Base-by-base conservation (phyloP, 2,797 vertebrate species). In the Sebastes diaconus region DNA sequence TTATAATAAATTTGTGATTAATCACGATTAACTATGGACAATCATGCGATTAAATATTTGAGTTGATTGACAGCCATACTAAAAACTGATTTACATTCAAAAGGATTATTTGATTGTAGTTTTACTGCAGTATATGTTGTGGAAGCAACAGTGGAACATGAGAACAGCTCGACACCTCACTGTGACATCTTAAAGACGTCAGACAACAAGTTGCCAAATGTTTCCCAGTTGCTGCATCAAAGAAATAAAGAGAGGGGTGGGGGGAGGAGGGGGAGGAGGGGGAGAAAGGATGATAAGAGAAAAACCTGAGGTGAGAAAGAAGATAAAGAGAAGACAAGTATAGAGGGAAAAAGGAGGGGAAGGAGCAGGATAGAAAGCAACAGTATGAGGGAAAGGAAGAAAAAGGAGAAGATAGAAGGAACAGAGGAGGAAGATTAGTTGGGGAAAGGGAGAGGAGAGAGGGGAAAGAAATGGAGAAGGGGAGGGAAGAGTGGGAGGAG, bases 121-220 rank as follows among this genome's bases (percentile, higher is more conserved):
- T 57, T 68, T 20, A 72, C 61, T 20, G 61, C 75, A 32, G 67
- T 5, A 0, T 4, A 0, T 1, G 52, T 4, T 11, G 65, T 63
- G 24, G 36, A 27, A 68, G 54, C 72, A 75, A 52, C 58, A 72
- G 65, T 1, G 52, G 32, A 50, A 67, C 58, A 12, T 7, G 66
- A 70, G 57, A 34, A 72, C 66, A 12, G 66, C 8, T 34, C 39
- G 34, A 90, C 90, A 74, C 80, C 90, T 65, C 0, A 3, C 65
- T 67, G 87, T 14, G 69, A 87, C 34, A 12, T 71, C 57, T 60
- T 10, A 39, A 27, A 75, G 25, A 39, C 71, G 52, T 50, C 50
- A 0, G 70, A 68, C 89, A 92, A 90, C 90, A 89, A 87, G 90
- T 88, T 27, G 74, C 63, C 80, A 86, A 92, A 86, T 88, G 87